Evolutionary conservation across 2,888 invertebrate species (phyloP), one percentile per base, ranked within the genome.

Genomic region (Metopia argyrocephala): DNA sequence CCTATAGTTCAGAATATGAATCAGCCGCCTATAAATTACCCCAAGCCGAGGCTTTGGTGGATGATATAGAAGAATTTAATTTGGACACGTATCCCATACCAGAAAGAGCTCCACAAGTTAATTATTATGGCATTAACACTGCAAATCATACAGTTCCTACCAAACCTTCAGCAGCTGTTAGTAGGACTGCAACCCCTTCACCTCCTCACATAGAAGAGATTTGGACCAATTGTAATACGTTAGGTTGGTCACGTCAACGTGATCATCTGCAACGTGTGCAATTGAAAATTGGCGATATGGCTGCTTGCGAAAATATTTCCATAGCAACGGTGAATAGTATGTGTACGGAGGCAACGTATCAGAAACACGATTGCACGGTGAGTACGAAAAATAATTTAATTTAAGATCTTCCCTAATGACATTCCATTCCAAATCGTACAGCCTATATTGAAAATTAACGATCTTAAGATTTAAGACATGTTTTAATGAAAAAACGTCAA

Each of bases 161-260:
- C 28, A 56, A n/a, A 6, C 18, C 5, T 18, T n/a, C 71, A 3
- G 25, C 79, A 2, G 48, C 45, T 4, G 64, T 46, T 4, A 31
- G 21, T 7, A 21, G 46, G 23, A 75, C 76, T 3, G 38, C 27
- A 7, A 21, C 57, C 6, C 69, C 84, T 0, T 57, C 81, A 12
- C 56, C 84, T 6, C 48, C 78, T 3, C 54, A 82, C 23, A 46
- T 66, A 5, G 88, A 89, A 18, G 86, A 89, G 74, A 83, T 85
- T 23, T 91, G 91, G 85, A 90, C 92, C 5, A 92, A 94, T 82
- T 97, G 97, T 88, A 96, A 96, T 85, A 95, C 96, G 0, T 91
- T 97, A 31, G 96, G 96, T 18, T 97, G 97, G 97, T 94, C 95
- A 0, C 93, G 95, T 85, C 96, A 95, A 87, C 93, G 96, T 79